Evolutionary conservation across 2,113 vertebrate species (phyloP), one percentile per base, ranked within the genome.

Genomic region (Mus pahari): DNA sequence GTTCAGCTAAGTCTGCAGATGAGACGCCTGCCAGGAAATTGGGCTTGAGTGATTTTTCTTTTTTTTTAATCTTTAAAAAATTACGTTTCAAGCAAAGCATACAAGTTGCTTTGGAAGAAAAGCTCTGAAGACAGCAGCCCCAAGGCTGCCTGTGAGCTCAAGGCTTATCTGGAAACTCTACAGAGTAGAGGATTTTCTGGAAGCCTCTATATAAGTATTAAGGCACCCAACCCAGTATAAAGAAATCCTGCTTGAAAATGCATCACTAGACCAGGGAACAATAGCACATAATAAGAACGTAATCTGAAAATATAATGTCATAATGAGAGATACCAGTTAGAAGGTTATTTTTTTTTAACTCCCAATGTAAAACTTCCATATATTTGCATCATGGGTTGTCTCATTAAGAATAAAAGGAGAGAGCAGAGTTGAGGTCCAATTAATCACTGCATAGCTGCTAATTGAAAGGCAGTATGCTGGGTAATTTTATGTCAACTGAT

Each of bases 1-100:
- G 31, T 75, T 95, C 89, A 53, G 60, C 2, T 94, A 74, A 86
- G 62, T 74, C 68, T 86, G 39, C 2, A 42, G 68, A 90, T 71
- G 78, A 92, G 94, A 93, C 20, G 68, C 89, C 88, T 94, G 70
- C 89, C 50, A 36, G 78, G 95, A 97, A 89, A 75, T 60, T 93
- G 39, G 28, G 28, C 70, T 91, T 75, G 62, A 91, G 94, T 0
- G 3, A 16, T 71, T 71, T 82, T 60, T 53, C 33, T 60, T 62
- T 60, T 53, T 53, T 60, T 62, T 73, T 62, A 88, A 64, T 96
- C 36, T 88, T 94, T 78, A 39, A 55, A 92, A 89, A 84, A 16
- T 78, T 93, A 58, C 74, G 42, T 79, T 64, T 87, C 74, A 83
- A 89, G 86, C 33, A 71, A 94, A 87, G 78, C 28, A 16, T 68